These are phyloP conservation scores for Uria aalge DNA, from an alignment of 2,113 vertebrate genomes.

Conservation along the genomic window DNA sequence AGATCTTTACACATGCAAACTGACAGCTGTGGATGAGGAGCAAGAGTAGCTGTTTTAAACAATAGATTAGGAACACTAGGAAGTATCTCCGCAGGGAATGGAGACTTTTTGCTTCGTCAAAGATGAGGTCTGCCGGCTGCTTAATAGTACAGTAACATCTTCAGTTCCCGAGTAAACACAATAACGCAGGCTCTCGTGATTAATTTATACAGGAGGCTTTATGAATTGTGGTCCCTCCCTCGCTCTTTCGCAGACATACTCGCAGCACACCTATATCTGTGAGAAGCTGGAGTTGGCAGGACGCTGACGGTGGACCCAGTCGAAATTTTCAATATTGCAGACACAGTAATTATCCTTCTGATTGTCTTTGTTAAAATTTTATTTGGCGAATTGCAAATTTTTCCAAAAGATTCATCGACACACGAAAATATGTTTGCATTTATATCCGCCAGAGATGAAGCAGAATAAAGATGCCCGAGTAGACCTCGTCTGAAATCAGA, in stretches of 20 bases:
- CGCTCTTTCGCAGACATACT: background rate
- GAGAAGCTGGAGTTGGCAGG: background rate
- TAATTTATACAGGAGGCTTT: conserved; percentile 1
- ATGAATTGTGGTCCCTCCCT: background rate
- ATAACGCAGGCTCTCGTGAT: background rate
- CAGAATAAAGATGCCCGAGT: conserved; percentile 6
- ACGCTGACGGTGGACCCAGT: background rate
- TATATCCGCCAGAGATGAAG: background rate
- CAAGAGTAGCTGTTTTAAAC: background rate
- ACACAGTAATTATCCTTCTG: background rate
- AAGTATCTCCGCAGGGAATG: background rate
- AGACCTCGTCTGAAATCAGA: background rate
- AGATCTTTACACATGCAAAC: background rate
- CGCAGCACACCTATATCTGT: background rate
- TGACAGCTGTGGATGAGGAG: background rate
- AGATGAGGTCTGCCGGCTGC: background rate
- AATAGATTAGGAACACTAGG: background rate
- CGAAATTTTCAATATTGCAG: conserved; percentile 21
- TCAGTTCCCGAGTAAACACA: conserved; percentile 43
- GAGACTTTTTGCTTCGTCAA: background rate
- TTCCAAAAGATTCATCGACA: background rate
- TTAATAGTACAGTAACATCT: background rate
- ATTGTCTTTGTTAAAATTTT: conserved; percentile 7
- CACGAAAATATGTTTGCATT: background rate
- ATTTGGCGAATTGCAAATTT: background rate